Conservation (phyloP, 2,113 vertebrate genomes). For the Pipra filicauda region DNA sequence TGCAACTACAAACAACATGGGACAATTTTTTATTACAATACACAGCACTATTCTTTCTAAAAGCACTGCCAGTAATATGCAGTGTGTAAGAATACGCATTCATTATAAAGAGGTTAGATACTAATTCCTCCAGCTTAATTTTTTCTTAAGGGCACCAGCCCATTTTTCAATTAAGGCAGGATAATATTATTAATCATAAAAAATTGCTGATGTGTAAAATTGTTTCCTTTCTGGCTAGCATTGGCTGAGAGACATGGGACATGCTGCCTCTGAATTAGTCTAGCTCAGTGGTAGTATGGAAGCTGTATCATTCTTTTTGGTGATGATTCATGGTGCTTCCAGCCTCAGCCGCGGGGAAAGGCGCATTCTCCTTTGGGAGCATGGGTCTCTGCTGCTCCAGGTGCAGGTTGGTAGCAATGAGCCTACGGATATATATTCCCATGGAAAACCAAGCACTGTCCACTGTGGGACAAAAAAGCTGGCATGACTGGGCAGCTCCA, state of each 20-base stretch:
- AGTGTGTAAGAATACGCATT: constrained; percentile 59
- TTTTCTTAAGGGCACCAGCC: constrained; percentile 60
- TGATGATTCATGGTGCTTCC: accelerated
- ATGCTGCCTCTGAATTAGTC: neutral
- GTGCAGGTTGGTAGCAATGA: neutral
- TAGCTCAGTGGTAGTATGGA: neutral
- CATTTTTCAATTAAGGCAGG: constrained; percentile 73
- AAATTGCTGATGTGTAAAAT: constrained; percentile 72
- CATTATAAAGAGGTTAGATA: constrained; percentile 63
- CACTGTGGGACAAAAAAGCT: accelerated
- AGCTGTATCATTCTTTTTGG: neutral
- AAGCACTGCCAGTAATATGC: constrained; percentile 46
- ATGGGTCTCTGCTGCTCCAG: accelerated
- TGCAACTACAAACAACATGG: constrained; percentile 18
- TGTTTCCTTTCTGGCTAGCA: constrained; percentile 59
- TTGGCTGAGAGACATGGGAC: neutral
- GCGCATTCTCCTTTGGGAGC: accelerated
- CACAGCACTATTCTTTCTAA: constrained; percentile 15
- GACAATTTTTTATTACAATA: constrained; percentile 67
- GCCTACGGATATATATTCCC: neutral
- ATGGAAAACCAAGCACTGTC: neutral
- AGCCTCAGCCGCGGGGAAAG: neutral
- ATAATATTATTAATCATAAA: constrained; percentile 63
- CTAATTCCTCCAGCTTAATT: constrained; percentile 64
- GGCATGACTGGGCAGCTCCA: neutral